phyloP scores from a whole-genome alignment of 2,888 invertebrate genomes.

The Seira ritae region DNA sequence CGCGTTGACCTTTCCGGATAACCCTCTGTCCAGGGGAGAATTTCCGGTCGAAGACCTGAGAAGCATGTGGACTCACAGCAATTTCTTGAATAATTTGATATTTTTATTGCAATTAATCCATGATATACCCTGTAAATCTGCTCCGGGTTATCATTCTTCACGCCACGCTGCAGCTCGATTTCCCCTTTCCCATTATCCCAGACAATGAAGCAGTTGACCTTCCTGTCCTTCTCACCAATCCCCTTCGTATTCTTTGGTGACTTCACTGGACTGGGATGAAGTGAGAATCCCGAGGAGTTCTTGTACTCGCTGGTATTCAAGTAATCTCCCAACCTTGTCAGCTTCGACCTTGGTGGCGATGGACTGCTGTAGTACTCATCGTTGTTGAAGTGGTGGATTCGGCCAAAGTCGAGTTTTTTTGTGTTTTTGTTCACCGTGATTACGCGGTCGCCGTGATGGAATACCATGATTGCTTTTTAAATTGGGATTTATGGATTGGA shows the following conservation, averaged over 20 bases:
- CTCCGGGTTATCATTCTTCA: constrained; percentile 4
- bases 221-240: neutral
- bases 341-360: too few relatives aligned
- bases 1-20: neutral
- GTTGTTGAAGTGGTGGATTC: too few relatives aligned
- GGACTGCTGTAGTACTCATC: too few relatives aligned
- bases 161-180: too few relatives aligned
- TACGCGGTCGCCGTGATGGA: too few relatives aligned
- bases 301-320: too few relatives aligned
- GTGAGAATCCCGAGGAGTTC: too few relatives aligned
- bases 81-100: neutral
- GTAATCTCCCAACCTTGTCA: too few relatives aligned
- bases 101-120: neutral
- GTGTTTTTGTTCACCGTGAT: too few relatives aligned
- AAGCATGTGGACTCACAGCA: neutral
- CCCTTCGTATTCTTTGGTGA: constrained; percentile 18
- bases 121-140: constrained; percentile 11
- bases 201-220: constrained; percentile 25
- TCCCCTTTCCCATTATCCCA: constrained; percentile 31
- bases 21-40: constrained; percentile 32
- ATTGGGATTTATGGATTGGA: too few relatives aligned
- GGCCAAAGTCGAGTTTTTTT: too few relatives aligned
- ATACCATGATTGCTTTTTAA: too few relatives aligned
- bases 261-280: constrained; percentile 26
- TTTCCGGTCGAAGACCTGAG: constrained; percentile 38